These are phyloP conservation scores for silkworm (Bombyx mori) DNA, from an alignment of 1,140 invertebrate species.

Conservation along the genomic window ASM3026992v2 NC_085126.1:5586001-5586500, in stretches of 20 bases:
- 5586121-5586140: not conserved
- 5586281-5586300: slow-evolving; percentile 33
- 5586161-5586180: slow-evolving; percentile 3
- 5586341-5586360: slow-evolving; percentile 23
- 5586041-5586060: too few relatives aligned
- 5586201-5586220: slow-evolving; percentile 8
- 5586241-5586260: slow-evolving; percentile 10
- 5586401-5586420: too few relatives aligned
- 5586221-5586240: slow-evolving; percentile 3
- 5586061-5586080: too few relatives aligned
- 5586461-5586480: too few relatives aligned
- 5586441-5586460: too few relatives aligned
- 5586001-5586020: too few relatives aligned
- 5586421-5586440: too few relatives aligned
- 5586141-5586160: not conserved
- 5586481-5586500: too few relatives aligned
- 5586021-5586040: too few relatives aligned
- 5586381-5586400: not conserved
- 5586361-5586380: not conserved
- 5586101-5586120: too few relatives aligned
- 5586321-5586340: slow-evolving; percentile 21
- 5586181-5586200: slow-evolving; percentile 7
- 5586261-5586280: slow-evolving; percentile 33
- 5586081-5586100: too few relatives aligned
- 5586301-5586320: slow-evolving; percentile 35